phyloP scores from a whole-genome alignment of 2,888 invertebrate species.

The Acrobasis consociella region DNA sequence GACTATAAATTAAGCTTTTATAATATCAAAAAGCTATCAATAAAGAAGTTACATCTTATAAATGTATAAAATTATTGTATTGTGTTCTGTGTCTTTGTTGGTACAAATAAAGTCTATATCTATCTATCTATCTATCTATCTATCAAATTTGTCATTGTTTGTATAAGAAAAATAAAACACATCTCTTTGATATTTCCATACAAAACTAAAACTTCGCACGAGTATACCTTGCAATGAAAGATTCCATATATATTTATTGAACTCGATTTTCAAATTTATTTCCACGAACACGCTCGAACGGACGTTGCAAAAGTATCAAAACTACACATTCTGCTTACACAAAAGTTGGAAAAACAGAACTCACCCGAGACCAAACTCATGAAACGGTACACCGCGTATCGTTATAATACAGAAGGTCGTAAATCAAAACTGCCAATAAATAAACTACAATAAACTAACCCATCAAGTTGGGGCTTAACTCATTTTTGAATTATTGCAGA shows the following conservation, averaged over 20 bases:
- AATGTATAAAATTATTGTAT: too few relatives aligned
- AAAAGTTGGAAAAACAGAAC: constrained; percentile 16
- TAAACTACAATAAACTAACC: constrained; percentile 61
- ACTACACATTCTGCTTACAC: constrained; percentile 1
- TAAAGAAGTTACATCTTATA: too few relatives aligned
- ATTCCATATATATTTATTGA: background rate
- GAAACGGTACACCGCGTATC: constrained; percentile 28
- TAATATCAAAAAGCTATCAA: too few relatives aligned
- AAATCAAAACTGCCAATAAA: constrained; percentile 55
- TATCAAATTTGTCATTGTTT: too few relatives aligned
- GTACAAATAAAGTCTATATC: too few relatives aligned
- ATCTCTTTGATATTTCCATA: background rate
- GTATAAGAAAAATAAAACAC: too few relatives aligned
- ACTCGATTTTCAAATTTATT: constrained; percentile 1
- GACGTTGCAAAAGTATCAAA: constrained; percentile 11
- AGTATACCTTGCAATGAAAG: background rate
- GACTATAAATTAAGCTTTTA: too few relatives aligned
- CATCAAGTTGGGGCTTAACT: constrained; percentile 60
- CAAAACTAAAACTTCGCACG: background rate
- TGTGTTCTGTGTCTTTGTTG: too few relatives aligned
- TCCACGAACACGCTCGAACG: background rate
- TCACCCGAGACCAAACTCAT: constrained; percentile 20
- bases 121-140: too few relatives aligned
- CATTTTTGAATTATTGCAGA: constrained; percentile 72
- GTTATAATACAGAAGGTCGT: constrained; percentile 49